phyloP scores from a whole-genome alignment of 2,797 vertebrate species.

The Pangasius djambal region DNA sequence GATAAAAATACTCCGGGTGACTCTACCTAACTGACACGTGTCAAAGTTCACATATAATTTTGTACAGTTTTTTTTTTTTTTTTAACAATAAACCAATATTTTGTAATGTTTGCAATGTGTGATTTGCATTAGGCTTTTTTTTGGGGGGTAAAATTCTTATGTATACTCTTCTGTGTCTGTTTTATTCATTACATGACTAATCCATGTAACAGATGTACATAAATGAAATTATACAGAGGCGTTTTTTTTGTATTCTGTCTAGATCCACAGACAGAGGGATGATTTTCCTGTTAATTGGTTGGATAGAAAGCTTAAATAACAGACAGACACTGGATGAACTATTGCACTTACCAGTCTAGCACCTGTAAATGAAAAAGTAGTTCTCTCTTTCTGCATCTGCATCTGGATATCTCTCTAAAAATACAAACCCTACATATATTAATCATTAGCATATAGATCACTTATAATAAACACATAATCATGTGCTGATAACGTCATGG shows the following conservation, averaged over 20 bases:
- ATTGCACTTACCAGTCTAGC: neutral
- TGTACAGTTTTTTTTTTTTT: slow-evolving; percentile 52
- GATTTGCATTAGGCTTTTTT: slow-evolving; percentile 3
- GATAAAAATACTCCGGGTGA: slow-evolving; percentile 86
- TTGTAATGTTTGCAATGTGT: slow-evolving; percentile 13
- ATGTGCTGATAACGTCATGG: neutral
- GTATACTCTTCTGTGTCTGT: neutral
- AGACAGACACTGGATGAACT: neutral
- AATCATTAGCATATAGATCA: neutral
- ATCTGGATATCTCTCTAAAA: neutral
- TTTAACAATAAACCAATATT: slow-evolving; percentile 41
- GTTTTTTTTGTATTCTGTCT: neutral
- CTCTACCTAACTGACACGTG: slow-evolving; percentile 67
- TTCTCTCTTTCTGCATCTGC: neutral
- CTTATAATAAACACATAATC: neutral
- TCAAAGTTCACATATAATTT: slow-evolving; percentile 15
- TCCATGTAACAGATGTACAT: neutral
- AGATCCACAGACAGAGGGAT: neutral
- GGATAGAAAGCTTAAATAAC: neutral
- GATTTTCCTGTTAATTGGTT: neutral
- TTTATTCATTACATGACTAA: slow-evolving; percentile 4
- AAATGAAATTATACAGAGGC: neutral
- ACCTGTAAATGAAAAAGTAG: neutral
- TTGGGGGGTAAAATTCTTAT: neutral
- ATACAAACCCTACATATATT: neutral